Conservation (phyloP, 1,140 invertebrate genomes). For the Lordiphosa clarofinis region DNA sequence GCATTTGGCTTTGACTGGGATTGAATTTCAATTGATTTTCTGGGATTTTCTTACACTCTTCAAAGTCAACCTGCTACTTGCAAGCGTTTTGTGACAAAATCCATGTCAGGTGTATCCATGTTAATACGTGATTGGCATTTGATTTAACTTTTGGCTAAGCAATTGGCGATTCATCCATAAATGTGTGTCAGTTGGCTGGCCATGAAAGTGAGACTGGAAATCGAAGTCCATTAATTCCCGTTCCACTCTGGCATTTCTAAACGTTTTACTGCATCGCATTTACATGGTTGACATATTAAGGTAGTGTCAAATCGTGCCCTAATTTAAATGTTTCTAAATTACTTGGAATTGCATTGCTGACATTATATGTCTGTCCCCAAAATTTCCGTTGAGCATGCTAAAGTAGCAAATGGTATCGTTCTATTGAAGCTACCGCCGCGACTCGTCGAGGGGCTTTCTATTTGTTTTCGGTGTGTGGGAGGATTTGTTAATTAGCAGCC, state of each 20-base stretch:
- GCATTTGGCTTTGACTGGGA: conserved; percentile 32
- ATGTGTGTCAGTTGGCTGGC: conserved; percentile 55
- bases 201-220: conserved; percentile 63
- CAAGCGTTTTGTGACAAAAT: conserved; percentile 66
- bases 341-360: conserved; percentile 22
- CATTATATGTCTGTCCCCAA: background rate
- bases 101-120: conserved; percentile 57
- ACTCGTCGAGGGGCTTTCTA: conserved; percentile 44
- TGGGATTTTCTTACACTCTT: conserved; percentile 32
- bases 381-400: conserved; percentile 23
- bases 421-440: conserved; percentile 44
- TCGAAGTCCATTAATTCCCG: conserved; percentile 17
- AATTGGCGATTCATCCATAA: conserved; percentile 69
- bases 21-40: conserved; percentile 66
- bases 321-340: conserved; percentile 46
- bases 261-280: conserved; percentile 11
- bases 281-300: conserved; percentile 37
- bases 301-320: conserved; percentile 38
- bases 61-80: conserved; percentile 60
- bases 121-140: conserved; percentile 63
- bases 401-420: conserved; percentile 16
- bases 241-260: conserved; percentile 28
- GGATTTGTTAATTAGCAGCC: conserved; percentile 63
- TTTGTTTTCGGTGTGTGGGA: conserved; percentile 42
- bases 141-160: conserved; percentile 11